Percentiles rank a stretch among this genome's conserved stretches.
These are phyloP conservation scores for Notiomystis cincta DNA, from an alignment of 2,113 vertebrate genomes.

Conservation along the genomic window DNA sequence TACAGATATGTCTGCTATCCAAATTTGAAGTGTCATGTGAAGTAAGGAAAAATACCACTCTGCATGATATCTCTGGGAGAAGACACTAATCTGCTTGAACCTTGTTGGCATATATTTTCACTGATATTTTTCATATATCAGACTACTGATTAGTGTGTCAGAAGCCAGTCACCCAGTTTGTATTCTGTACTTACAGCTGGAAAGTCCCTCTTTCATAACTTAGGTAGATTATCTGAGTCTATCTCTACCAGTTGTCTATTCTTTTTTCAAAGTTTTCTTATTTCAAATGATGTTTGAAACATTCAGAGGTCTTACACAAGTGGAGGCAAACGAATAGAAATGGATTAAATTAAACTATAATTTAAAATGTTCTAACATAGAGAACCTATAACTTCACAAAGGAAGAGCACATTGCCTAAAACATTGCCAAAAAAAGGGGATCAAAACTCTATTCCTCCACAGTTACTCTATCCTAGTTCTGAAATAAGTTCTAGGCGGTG, in stretches of 20 bases:
- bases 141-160: neutral
- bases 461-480: neutral
- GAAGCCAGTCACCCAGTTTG: neutral
- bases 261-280: neutral
- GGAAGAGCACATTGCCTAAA: neutral
- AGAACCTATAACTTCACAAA: neutral
- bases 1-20: neutral
- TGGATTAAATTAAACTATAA: neutral
- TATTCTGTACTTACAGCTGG: neutral
- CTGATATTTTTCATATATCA: no score
- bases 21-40: neutral
- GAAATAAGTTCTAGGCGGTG: neutral
- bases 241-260: neutral
- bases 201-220: neutral
- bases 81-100: neutral
- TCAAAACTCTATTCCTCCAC: neutral
- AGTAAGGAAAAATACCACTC: neutral
- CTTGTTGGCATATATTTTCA: neutral
- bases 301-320: neutral
- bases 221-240: neutral
- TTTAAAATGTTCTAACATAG: neutral
- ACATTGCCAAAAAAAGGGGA: neutral
- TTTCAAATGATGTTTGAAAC: neutral
- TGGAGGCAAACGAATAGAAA: neutral
- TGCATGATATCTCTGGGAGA: neutral